phyloP scores from a whole-genome alignment of 2,113 vertebrate genomes.

The Strix aluco region DNA sequence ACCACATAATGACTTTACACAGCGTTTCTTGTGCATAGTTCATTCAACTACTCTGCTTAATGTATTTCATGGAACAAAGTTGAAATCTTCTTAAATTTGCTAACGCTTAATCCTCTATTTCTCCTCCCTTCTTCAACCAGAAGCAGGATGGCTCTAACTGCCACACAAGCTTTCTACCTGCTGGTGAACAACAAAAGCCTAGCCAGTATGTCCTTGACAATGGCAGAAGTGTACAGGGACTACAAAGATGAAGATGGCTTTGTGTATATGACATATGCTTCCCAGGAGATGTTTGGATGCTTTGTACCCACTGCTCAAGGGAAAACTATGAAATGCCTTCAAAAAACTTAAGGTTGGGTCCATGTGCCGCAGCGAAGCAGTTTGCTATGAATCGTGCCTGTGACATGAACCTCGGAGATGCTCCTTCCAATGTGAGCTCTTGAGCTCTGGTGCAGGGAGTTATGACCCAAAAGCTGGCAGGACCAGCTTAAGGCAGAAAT shows the following conservation, averaged over 20 bases:
- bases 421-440: slow-evolving; percentile 14
- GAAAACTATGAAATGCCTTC: not conserved
- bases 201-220: slow-evolving; percentile 86
- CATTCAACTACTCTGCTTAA: not conserved
- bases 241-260: slow-evolving; percentile 92
- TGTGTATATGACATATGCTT: slow-evolving; percentile 92
- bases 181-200: slow-evolving; percentile 86
- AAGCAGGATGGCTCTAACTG: slow-evolving; percentile 86
- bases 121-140: slow-evolving; percentile 49
- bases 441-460: slow-evolving; percentile 16
- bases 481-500: slow-evolving; percentile 43
- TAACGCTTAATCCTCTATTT: not conserved
- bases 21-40: not conserved
- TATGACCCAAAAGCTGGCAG: slow-evolving; percentile 54
- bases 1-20: not conserved
- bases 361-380: not conserved
- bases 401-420: slow-evolving; percentile 4
- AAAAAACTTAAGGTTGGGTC: slow-evolving; percentile 15
- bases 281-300: slow-evolving; percentile 91
- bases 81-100: not conserved
- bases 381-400: not conserved
- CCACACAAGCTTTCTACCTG: slow-evolving; percentile 89
- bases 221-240: slow-evolving; percentile 90
- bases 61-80: not conserved
- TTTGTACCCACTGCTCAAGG: not conserved